Evolutionary conservation across 1,140 invertebrate genomes (phyloP), one percentile per base, ranked within the genome.

Genomic region (Scaptodrosophila lebanonensis): DNA sequence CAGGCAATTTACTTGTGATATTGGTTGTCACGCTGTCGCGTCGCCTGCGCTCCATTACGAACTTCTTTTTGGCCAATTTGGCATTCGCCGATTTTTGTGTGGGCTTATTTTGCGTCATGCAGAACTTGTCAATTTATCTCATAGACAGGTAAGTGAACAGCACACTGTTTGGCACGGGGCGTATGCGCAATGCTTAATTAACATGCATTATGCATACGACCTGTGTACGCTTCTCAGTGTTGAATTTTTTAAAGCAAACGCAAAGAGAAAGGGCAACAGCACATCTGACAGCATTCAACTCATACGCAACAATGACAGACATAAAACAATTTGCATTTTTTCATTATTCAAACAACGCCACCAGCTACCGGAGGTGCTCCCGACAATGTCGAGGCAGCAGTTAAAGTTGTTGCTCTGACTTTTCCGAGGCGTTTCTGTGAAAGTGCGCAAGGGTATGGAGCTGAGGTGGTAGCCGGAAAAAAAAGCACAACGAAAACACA

Each of bases 71-170:
- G 53, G 93, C 93, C 2, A 95, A 96, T 84, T 87, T 96, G 35
- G 94, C 94, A 0, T 90, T 95, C 6, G 94, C 94, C 5, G 94
- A 96, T 85, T 90, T 95, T 25, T 94, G 93, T 63, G 94, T 96
- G 0, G 94, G 93, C 8, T 89, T 95, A 27, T 95, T 96, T 84
- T 96, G 95, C 76, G 93, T 96, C 22, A 94, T 93, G 83, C 94
- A 95, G 86, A 95, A 95, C 82, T 89, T 95, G 43, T 90, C 91
- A 9, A 92, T 93, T 52, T 94, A 94, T 83, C 87, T 95, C 8
- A 92, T 93, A 67, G 90, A 91, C 20, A 92, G 90, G 91, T 92
- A 66, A 89, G 89, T 87, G 11, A 13, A 20, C n/a, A n/a, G n/a
- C n/a, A n/a, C n/a, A n/a, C n/a, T n/a, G n/a, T n/a, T n/a, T n/a